Percentiles rank a stretch among this genome's conserved stretches.
Evolutionary conservation across 2,888 invertebrate species (phyloP).

Genomic region (Drosophila bunnanda): DNA sequence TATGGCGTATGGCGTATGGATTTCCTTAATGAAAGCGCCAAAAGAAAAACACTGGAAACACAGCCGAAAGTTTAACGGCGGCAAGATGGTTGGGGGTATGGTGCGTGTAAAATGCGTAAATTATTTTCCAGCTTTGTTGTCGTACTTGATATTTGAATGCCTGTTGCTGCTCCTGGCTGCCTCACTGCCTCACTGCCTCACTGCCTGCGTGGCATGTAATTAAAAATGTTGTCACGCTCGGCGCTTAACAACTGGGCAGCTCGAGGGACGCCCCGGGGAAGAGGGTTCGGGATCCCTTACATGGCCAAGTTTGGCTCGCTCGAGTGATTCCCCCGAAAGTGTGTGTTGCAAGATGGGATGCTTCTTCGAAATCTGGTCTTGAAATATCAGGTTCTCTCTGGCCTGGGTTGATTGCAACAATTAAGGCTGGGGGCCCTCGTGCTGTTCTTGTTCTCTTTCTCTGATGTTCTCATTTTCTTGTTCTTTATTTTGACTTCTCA

Average conservation of each 20-base stretch:
- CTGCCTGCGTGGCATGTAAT: conserved; percentile 52
- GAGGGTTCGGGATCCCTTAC: conserved; percentile 2
- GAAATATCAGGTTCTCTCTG: background rate
- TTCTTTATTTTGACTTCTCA: no score
- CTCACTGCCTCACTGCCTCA: conserved; percentile 16
- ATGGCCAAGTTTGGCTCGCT: conserved; percentile 9
- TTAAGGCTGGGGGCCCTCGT: background rate
- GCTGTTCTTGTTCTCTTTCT: no score
- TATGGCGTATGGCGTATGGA: conserved; percentile 27
- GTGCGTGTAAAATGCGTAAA: conserved; percentile 59
- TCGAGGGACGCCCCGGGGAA: background rate
- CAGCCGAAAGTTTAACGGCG: conserved; percentile 13
- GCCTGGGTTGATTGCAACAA: background rate
- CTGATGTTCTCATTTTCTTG: no score
- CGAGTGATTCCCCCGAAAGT: conserved; percentile 23
- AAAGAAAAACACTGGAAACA: conserved; percentile 26
- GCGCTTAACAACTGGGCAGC: conserved; percentile 15
- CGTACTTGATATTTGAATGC: conserved; percentile 47
- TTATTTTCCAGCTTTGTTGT: conserved; percentile 55
- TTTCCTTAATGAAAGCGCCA: conserved; percentile 42
- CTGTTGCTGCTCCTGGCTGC: conserved; percentile 40
- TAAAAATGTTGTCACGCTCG: conserved; percentile 48
- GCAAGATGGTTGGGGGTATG: background rate
- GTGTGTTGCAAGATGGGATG: conserved; percentile 13
- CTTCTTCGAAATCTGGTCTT: background rate